Evolutionary conservation across 2,113 vertebrate species (phyloP).

Genomic region (Antechinus stuartii): DNA sequence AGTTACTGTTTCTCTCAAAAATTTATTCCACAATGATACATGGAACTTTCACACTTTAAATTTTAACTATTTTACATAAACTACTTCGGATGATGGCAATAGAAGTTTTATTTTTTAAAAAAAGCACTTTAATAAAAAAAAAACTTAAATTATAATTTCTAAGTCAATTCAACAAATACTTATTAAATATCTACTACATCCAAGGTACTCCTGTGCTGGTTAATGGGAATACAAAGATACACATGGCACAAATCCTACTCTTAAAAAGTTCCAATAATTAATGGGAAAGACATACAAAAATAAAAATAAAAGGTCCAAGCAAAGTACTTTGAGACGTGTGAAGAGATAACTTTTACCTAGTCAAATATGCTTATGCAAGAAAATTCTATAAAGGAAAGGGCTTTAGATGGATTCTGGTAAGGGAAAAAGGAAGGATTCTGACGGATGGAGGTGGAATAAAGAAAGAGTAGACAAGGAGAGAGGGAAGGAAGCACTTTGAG

Average conservation of each 20-base stretch:
- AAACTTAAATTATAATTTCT: neutral
- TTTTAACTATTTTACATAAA: neutral
- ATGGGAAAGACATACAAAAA: neutral
- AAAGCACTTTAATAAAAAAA: neutral
- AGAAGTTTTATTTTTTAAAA: neutral
- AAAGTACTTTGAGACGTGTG: neutral
- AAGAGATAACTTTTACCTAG: neutral
- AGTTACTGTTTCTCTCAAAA: neutral
- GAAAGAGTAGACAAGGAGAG: neutral
- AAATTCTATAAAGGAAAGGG: neutral
- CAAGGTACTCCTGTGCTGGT: neutral
- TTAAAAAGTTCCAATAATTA: neutral
- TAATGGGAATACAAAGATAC: neutral
- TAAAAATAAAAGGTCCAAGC: neutral
- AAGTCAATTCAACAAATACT: neutral
- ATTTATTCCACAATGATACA: neutral
- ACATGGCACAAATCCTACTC: neutral
- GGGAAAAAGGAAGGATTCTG: neutral
- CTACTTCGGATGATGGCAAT: neutral
- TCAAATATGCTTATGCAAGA: neutral
- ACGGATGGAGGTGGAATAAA: neutral
- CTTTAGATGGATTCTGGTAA: neutral
- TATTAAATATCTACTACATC: neutral
- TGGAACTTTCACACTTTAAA: neutral
- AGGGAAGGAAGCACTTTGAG: neutral